Evolutionary conservation across 92 coral and sea anemone genomes (phyloP).

Genomic region (Pocillopora meandrina): DNA sequence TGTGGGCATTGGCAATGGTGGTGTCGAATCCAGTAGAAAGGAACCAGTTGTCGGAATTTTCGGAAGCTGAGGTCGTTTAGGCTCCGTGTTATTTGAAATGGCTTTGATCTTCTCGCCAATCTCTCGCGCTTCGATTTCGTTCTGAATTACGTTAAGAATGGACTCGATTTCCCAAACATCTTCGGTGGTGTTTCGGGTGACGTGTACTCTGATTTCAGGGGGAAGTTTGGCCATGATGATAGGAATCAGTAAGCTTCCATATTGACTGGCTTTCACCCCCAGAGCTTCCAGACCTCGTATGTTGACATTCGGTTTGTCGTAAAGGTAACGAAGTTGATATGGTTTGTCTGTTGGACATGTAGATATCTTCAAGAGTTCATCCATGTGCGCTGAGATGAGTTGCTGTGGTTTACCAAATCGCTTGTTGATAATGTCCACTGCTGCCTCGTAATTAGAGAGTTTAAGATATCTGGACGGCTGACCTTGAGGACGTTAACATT

Average conservation of each 20-base stretch:
- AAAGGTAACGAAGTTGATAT: constrained; percentile 37
- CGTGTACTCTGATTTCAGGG: constrained; percentile 31
- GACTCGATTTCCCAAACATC: constrained; percentile 50
- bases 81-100: constrained; percentile 17
- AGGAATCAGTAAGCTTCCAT: constrained; percentile 43
- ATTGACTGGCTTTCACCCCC: constrained; percentile 56
- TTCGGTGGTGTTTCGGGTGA: constrained; percentile 48
- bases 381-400: constrained; percentile 57
- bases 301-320: constrained; percentile 49
- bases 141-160: constrained; percentile 28
- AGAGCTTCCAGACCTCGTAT: constrained; percentile 55
- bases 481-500: constrained; percentile 9
- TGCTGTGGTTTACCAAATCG: constrained; percentile 53
- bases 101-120: constrained; percentile 25
- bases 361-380: constrained; percentile 48
- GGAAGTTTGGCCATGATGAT: constrained; percentile 58
- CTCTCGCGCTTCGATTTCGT: constrained; percentile 61
- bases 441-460: constrained; percentile 43
- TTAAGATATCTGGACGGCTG: background rate
- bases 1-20: constrained; percentile 16
- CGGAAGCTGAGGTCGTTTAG: constrained; percentile 7
- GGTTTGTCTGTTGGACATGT: constrained; percentile 25
- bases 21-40: constrained; percentile 1
- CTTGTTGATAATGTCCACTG: constrained; percentile 20
- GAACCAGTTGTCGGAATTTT: constrained; percentile 3